Conservation (phyloP, 1,140 invertebrate genomes). For the Mamestra configurata region DNA sequence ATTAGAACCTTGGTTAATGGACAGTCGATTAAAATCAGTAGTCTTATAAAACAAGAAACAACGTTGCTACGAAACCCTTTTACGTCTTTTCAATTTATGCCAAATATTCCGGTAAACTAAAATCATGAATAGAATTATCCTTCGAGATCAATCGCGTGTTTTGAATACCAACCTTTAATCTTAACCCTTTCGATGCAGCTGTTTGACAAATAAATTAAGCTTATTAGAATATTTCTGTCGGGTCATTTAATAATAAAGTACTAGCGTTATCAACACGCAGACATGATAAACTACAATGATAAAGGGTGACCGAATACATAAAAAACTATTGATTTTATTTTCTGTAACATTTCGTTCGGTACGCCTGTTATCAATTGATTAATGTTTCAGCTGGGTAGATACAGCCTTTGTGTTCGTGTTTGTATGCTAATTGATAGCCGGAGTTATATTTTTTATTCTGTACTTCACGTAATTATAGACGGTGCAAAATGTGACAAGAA, state of each 20-base stretch:
- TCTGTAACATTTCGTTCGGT: constrained; percentile 50
- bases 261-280: constrained; percentile 79
- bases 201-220: constrained; percentile 47
- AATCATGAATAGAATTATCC: constrained; percentile 41
- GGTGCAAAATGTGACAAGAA: background rate
- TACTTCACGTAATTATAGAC: background rate
- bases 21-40: background rate
- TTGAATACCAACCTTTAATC: constrained; percentile 15
- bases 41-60: constrained; percentile 11
- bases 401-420: constrained; percentile 32
- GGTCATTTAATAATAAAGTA: constrained; percentile 67
- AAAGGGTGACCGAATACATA: constrained; percentile 75
- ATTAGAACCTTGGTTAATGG: background rate
- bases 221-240: constrained; percentile 37
- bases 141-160: constrained; percentile 38
- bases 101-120: constrained; percentile 26
- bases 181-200: constrained; percentile 7
- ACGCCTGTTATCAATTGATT: constrained; percentile 48
- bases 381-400: constrained; percentile 53
- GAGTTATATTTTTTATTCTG: constrained; percentile 6
- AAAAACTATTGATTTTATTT: constrained; percentile 82
- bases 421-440: constrained; percentile 44
- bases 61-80: background rate
- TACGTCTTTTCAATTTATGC: constrained; percentile 30
- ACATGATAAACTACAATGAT: constrained; percentile 80